Base-by-base conservation (phyloP, 1,140 invertebrate genomes). In the Drosophila tsacasi region DNA sequence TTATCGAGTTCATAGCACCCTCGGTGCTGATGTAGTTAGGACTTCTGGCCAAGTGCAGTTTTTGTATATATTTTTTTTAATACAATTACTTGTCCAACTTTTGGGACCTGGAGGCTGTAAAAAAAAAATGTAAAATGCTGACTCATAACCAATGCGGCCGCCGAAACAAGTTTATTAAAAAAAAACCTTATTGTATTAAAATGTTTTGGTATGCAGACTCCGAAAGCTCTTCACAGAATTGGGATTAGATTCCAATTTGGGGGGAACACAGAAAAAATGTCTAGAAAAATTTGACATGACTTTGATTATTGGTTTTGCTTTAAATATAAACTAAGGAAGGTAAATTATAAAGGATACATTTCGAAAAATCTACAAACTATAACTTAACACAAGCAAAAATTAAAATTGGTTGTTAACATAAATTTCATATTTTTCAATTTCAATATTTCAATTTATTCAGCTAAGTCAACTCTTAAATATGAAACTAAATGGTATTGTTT, bases 1-100 rank as follows among this genome's bases (percentile, higher is more conserved):
- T 69, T 90, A 89, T 79, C 78, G 81, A 78, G 58, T 75, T 77
- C 19, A n/a, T 25, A 19, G 12, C 32, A 25, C 19, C 32, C 68
- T 64, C 27, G 47, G 27, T 37, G 25, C 54, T 64, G 59, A 74
- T 62, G 68, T 72, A 68, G 60, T 75, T 72, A 42, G 40, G 71
- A 54, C 55, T 57, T 58, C 32, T 50, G 49, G 15, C 13, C 40
- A 35, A 62, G n/a, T 19, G 46, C 25, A 27, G n/a, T 64, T 42
- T 55, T 47, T 52, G 42, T 58, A 25, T 27, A 6, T 27, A 30
- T 50, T 39, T 55, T 21, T 84, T 87, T 81, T 84, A 89, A 89
- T 84, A 76, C 63, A 89, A 90, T 90, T 79, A 90, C 84, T 90
- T 84, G 72, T 35, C 73, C 60, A 83, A 74, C 65, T 83, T 71